Evolutionary conservation across 1,140 invertebrate species (phyloP), one percentile per base, ranked within the genome.

Genomic region (Drosophila navojoa): DNA sequence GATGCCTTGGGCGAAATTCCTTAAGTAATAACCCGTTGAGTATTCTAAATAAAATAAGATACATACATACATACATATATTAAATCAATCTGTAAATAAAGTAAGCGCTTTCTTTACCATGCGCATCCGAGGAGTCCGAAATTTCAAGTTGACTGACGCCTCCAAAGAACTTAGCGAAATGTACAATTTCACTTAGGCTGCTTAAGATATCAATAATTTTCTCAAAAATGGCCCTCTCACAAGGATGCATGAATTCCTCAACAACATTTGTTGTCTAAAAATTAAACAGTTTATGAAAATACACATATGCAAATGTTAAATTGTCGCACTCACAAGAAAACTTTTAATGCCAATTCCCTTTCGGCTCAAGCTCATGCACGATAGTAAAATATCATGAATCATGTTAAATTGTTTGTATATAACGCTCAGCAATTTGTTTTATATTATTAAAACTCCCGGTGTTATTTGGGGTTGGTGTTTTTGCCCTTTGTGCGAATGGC

Each of bases 1-100:
- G 57, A 95, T 91, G 9, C 94, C 95, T 90, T 94, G 92, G 22
- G 94, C 94, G 64, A 95, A 93, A 42, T 94, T 93, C 75, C 93
- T 93, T 19, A 95, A 80, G 80, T 95, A 95, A 16, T 94, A 76
- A 3, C 95, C 94, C 59, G 90, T 42, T 5, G 42, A 54, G 29
- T 27, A 59, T 27, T 76, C 76, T 87, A 2, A 0, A 32, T 57
- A 27, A 47, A 5, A 45, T 7, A 32, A 22, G 6, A 29, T 6
- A n/a, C n/a, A n/a, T n/a, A n/a, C n/a, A n/a, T n/a, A n/a, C n/a
- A n/a, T n/a, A n/a, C n/a, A n/a, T n/a, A 10, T n/a, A 11, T 42
- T 11, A 45, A 47, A 38, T 40, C 2, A 50, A 49, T 10, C 25
- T 50, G 66, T 15, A 57, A 38, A 40, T 29, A 25, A 11, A 7